A percentile compares a stretch with the other conserved stretches of the same genome.
Conservation (phyloP, 2,888 invertebrate species). For the Acanthoscelides obtectus region DNA sequence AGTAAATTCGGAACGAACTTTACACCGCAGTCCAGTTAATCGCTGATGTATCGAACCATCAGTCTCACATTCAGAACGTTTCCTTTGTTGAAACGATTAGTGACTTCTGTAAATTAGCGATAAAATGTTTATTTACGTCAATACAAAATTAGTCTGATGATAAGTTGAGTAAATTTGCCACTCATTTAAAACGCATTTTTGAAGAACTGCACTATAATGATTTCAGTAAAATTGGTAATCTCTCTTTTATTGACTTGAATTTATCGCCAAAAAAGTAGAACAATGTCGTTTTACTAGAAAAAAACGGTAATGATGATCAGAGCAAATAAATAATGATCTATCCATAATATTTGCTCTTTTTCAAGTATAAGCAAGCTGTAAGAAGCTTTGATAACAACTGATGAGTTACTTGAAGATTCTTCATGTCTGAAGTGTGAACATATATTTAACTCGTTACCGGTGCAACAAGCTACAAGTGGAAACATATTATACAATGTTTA, state of each 20-base stretch:
- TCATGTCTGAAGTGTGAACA: too few relatives aligned
- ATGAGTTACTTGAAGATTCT: too few relatives aligned
- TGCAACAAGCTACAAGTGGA: too few relatives aligned
- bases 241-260: neutral
- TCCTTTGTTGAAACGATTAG: conserved; percentile 1
- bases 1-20: too few relatives aligned
- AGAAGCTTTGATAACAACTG: too few relatives aligned
- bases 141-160: neutral
- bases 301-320: too few relatives aligned
- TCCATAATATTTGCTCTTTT: too few relatives aligned
- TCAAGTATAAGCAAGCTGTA: too few relatives aligned
- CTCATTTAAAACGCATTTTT: neutral
- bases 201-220: neutral
- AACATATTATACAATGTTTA: too few relatives aligned
- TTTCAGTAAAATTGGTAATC: neutral
- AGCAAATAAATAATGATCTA: too few relatives aligned
- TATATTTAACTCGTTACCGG: too few relatives aligned
- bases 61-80: neutral
- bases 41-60: neutral
- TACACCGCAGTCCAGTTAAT: too few relatives aligned
- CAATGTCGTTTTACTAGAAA: neutral
- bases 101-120: conserved; percentile 1
- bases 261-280: neutral
- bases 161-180: neutral
- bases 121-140: conserved; percentile 2